These are phyloP conservation scores for Julus scandinavius DNA, from an alignment of 2,888 invertebrate genomes.

Conservation along the genomic window DNA sequence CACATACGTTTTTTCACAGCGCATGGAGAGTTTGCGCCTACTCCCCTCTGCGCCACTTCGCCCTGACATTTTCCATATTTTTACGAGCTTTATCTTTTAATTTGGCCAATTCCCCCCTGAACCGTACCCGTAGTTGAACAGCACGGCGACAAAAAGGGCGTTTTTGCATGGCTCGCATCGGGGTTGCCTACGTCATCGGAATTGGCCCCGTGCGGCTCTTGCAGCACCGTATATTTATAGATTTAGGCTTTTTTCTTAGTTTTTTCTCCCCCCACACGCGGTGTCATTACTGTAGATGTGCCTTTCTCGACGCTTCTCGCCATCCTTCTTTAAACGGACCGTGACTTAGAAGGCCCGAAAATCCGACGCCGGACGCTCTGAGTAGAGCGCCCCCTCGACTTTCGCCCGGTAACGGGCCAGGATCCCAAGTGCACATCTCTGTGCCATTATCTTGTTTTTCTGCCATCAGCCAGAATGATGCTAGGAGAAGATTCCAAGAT, in stretches of 20 bases:
- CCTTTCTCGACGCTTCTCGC: constrained; percentile 4
- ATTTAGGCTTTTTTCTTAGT: background rate
- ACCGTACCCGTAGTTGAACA: background rate
- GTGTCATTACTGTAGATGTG: background rate
- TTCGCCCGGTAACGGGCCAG: background rate
- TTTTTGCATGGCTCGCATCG: background rate
- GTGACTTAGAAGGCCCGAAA: background rate
- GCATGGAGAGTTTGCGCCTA: background rate
- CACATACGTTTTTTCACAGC: background rate
- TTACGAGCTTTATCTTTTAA: constrained; percentile 46
- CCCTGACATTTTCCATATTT: constrained; percentile 40
- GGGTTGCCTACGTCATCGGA: constrained; percentile 29
- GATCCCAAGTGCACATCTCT: background rate
- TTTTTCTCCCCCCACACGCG: background rate
- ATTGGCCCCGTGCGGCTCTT: constrained; percentile 29
- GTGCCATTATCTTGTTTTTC: background rate
- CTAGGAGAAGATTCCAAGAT: background rate
- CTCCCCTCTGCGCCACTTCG: background rate
- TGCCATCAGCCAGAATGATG: background rate
- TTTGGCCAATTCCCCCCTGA: constrained; percentile 41
- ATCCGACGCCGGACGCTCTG: background rate
- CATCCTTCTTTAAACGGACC: background rate
- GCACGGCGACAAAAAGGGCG: background rate
- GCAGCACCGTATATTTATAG: background rate
- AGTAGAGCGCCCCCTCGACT: background rate